These are phyloP conservation scores for Tiliacea citrago DNA, from an alignment of 2,888 invertebrate genomes.

Conservation along the genomic window DNA sequence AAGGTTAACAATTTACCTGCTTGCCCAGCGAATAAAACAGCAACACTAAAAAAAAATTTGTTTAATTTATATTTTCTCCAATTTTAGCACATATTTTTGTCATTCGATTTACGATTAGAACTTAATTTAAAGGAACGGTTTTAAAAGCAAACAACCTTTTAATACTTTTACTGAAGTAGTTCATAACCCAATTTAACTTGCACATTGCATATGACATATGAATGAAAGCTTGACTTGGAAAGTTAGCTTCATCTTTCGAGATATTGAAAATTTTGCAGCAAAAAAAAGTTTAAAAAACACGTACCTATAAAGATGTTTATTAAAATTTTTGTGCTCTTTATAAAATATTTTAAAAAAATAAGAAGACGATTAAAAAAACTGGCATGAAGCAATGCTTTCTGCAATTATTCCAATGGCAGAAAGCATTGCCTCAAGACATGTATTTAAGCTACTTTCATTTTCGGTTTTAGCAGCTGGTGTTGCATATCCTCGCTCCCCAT, in stretches of 20 bases:
- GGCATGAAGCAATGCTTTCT: too few relatives aligned
- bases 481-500: neutral
- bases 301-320: neutral
- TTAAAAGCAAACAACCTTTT: conserved; percentile 16
- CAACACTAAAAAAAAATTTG: neutral
- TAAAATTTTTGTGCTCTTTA: neutral
- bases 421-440: neutral
- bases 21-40: neutral
- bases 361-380: neutral
- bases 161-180: conserved; percentile 32
- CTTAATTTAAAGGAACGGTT: conserved; percentile 2
- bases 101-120: neutral
- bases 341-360: neutral
- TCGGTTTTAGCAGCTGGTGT: neutral
- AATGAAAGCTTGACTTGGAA: conserved; percentile 43
- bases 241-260: conserved; percentile 31
- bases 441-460: neutral
- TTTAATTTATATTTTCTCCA: neutral
- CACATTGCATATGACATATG: conserved; percentile 53
- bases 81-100: neutral
- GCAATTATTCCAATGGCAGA: neutral
- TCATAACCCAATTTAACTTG: conserved; percentile 53
- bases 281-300: conserved; percentile 2
- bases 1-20: neutral
- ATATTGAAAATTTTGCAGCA: conserved; percentile 42